Evolutionary conservation across 2,113 vertebrate genomes (phyloP).

Genomic region (Aphelocoma coerulescens): DNA sequence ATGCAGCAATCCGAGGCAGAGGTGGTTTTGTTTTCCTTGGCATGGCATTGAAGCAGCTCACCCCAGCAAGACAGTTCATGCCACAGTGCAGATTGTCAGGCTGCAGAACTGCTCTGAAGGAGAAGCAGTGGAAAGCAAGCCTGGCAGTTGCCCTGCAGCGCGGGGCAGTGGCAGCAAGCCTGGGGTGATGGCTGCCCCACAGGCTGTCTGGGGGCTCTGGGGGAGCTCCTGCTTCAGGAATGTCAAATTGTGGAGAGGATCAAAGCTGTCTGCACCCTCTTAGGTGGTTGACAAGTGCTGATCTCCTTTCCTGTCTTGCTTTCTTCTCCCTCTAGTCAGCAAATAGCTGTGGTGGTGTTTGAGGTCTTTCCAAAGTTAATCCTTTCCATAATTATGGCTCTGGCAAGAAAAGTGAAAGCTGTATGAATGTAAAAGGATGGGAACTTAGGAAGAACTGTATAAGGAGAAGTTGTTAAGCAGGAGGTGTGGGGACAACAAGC

Average conservation of each 20-base stretch:
- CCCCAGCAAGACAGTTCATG: not conserved
- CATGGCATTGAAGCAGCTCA: not conserved
- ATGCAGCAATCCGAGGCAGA: not conserved
- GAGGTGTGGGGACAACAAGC: not conserved
- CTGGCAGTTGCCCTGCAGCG: fast-evolving
- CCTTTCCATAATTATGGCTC: not conserved
- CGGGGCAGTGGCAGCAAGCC: not conserved
- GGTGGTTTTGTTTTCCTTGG: not conserved
- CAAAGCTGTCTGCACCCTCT: not conserved
- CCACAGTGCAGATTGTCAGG: not conserved
- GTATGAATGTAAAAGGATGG: not conserved
- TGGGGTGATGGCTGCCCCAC: not conserved
- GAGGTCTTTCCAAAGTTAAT: not conserved
- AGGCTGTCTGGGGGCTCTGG: too few species aligned
- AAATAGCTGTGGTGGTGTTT: not conserved
- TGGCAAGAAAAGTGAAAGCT: not conserved
- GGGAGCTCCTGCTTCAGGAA: not conserved
- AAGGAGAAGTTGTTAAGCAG: not conserved
- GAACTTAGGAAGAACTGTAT: not conserved
- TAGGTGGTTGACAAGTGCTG: not conserved
- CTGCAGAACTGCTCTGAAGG: not conserved
- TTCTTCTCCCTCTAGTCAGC: not conserved
- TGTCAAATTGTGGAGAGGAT: fast-evolving
- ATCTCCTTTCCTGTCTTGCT: not conserved
- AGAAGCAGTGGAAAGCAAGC: not conserved